Evolutionary conservation across 2,797 vertebrate species (phyloP).

Genomic region (Anisognathus igniventris): DNA sequence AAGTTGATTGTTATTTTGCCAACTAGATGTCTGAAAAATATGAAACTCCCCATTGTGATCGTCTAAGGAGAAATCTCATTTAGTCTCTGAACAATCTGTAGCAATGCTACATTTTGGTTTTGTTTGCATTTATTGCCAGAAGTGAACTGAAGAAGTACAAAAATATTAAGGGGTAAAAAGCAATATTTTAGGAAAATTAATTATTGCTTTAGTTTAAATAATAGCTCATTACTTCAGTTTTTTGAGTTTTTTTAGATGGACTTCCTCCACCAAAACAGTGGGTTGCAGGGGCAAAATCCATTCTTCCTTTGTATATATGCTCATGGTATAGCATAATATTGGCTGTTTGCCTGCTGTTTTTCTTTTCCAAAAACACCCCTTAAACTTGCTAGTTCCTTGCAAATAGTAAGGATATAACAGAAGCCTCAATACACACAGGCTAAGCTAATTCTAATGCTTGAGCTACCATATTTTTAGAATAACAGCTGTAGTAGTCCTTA

Average conservation of each 20-base stretch:
- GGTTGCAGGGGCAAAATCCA: neutral
- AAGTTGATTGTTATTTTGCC: conserved; percentile 12
- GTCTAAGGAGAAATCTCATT: neutral
- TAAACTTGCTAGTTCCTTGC: neutral
- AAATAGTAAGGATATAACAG: neutral
- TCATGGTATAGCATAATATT: neutral
- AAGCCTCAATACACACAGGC: neutral
- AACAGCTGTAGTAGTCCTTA: neutral
- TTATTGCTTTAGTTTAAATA: neutral
- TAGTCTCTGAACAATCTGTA: neutral
- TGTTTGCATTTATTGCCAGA: neutral
- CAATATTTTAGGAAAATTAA: neutral
- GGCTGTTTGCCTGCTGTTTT: neutral
- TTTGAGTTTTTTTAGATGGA: neutral
- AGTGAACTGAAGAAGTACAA: neutral
- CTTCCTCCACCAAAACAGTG: neutral
- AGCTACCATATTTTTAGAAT: neutral
- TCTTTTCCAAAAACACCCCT: neutral
- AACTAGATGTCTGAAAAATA: neutral
- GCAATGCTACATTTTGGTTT: neutral
- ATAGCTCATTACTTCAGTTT: neutral
- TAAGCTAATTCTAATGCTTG: neutral
- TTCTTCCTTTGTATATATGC: neutral
- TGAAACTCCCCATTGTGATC: neutral
- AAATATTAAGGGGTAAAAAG: neutral